Evolutionary conservation across 2,113 vertebrate genomes (phyloP).

Genomic region (Leiothrix lutea): DNA sequence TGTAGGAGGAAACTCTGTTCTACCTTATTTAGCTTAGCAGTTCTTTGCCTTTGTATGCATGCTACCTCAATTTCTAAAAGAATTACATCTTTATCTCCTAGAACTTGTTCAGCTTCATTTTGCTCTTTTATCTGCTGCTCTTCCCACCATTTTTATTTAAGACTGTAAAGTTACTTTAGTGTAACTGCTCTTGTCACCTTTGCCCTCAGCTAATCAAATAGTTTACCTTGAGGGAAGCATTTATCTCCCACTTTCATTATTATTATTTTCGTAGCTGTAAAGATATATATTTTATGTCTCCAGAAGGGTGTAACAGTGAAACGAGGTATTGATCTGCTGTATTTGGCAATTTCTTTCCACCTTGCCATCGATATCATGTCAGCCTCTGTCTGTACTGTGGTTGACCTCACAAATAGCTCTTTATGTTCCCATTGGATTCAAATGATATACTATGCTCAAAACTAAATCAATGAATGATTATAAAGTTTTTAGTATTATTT

Average conservation of each 20-base stretch:
- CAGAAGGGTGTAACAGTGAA: conserved; percentile 90
- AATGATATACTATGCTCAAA: conserved; percentile 97
- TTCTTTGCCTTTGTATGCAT: not conserved
- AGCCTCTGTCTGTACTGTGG: conserved; percentile 87
- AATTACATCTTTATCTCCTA: not conserved
- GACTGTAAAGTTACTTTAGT: conserved; percentile 79
- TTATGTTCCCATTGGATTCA: conserved; percentile 95
- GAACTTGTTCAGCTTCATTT: conserved; percentile 54
- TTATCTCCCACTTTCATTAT: conserved; percentile 90
- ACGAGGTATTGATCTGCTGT: conserved; percentile 98
- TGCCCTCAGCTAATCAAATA: conserved; percentile 96
- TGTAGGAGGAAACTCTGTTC: not conserved
- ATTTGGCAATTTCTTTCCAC: conserved; percentile 98
- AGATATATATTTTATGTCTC: conserved; percentile 94
- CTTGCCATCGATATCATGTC: conserved; percentile 93
- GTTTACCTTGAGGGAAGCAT: conserved; percentile 97
- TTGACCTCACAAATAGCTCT: conserved; percentile 95
- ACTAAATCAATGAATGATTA: conserved; percentile 99
- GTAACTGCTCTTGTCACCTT: conserved; percentile 86
- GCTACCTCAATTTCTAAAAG: not conserved
- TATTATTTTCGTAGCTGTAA: conserved; percentile 90
- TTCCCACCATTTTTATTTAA: conserved; percentile 80
- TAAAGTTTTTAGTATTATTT: conserved; percentile 97
- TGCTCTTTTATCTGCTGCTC: conserved; percentile 65
- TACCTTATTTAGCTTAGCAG: not conserved